Base-by-base conservation (phyloP, 2,113 vertebrate species). In the Labrus mixtus region DNA sequence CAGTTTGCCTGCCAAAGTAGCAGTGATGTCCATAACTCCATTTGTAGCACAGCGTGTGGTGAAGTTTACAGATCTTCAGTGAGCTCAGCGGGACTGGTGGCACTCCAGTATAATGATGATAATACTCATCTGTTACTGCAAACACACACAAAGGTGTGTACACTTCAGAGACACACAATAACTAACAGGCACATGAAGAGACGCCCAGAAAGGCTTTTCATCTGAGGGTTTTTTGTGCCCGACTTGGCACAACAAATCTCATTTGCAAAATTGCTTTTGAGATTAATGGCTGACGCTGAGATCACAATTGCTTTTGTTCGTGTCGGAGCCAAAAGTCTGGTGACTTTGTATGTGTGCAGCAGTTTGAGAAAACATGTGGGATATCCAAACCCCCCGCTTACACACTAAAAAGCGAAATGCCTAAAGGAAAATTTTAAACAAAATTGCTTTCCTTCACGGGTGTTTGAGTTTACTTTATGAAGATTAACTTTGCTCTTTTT, bases 221-320 rank as follows among this genome's bases (percentile, higher is more conserved):
- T 36, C 7, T 60, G 43, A 54, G 51, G 16, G 9, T 63, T 54
- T 45, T 50, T 60, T 77, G n/a, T 64, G 45, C 53, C 23, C n/a
- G 25, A 64, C 0, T 23, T n/a, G 8, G 57, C 45, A 37, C 57
- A 39, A 39, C 53, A 69, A 8, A 25, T 64, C 15, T 68, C 17
- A 72, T 59, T 65, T 62, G 50, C 37, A 54, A 68, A 63, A 37
- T 1, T 23, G 45, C 65, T 61, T 78, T 72, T 63, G 37, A 51
- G 72, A 77, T 67, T 82, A 78, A 39, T 76, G 45, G 17, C 36
- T 50, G 46, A 66, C 20, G 11, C 22, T 79, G 66, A 69, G 74
- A 76, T 76, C 56, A 74, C 57, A 54, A 51, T 36, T 12, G 60
- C 54, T 66, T 69, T 71, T 63, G 43, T 73, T 51, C 43, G 53